Evolutionary conservation across 2,797 vertebrate genomes (phyloP).

Genomic region (Gadopsis marmoratus): DNA sequence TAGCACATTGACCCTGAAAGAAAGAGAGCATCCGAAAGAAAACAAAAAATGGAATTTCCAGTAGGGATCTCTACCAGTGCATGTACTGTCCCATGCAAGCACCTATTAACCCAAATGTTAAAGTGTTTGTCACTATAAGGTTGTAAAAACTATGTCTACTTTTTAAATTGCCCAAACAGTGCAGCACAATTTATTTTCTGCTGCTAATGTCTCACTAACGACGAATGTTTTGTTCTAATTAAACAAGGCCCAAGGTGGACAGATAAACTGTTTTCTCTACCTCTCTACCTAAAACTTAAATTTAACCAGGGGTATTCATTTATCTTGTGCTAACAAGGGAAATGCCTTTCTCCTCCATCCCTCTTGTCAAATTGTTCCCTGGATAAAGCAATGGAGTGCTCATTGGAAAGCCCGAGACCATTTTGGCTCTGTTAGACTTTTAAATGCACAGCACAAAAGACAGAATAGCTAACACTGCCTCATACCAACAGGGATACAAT

Average conservation of each 20-base stretch:
- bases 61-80: too few species aligned
- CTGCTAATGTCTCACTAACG: background rate
- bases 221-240: background rate
- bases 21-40: too few species aligned
- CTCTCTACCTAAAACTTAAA: background rate
- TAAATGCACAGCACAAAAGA: slow-evolving; percentile 10
- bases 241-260: background rate
- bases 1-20: too few species aligned
- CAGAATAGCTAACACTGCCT: slow-evolving; percentile 1
- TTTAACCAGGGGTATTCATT: slow-evolving; percentile 7
- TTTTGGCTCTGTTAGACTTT: slow-evolving; percentile 8
- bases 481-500: slow-evolving; percentile 15
- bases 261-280: background rate
- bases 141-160: background rate
- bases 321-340: slow-evolving; percentile 11
- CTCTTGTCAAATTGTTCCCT: slow-evolving; percentile 1
- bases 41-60: too few species aligned
- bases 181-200: background rate
- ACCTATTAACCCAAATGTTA: too few species aligned
- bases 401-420: slow-evolving; percentile 2
- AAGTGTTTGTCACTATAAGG: background rate
- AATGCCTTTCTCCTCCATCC: background rate
- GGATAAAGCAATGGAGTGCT: slow-evolving; percentile 2
- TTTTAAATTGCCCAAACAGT: background rate
- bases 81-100: too few species aligned